phyloP scores from a whole-genome alignment of 2,113 vertebrate genomes.

The Carassius auratus region DNA sequence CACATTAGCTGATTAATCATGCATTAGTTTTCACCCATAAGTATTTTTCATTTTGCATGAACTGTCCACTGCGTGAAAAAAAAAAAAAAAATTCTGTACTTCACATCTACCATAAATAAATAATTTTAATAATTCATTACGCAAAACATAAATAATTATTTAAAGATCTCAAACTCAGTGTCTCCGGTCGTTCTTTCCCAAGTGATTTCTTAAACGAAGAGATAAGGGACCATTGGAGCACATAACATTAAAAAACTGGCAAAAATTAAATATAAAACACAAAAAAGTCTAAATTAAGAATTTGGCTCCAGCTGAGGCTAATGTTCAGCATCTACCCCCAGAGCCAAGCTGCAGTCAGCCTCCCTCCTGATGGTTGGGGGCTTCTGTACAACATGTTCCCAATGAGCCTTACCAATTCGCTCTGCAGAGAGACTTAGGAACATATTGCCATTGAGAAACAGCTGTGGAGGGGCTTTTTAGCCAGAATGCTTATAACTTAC shows the following conservation, averaged over 20 bases:
- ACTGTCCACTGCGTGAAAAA: not conserved
- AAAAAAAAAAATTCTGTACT: not conserved
- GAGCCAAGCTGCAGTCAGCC: not conserved
- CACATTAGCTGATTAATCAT: constrained; percentile 72
- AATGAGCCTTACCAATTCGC: not conserved
- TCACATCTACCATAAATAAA: not conserved
- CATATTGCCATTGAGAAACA: constrained; percentile 16
- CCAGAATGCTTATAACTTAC: not conserved
- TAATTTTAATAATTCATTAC: not conserved
- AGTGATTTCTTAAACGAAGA: not conserved
- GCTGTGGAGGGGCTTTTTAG: not conserved
- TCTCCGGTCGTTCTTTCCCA: not conserved
- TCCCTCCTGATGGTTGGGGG: not conserved
- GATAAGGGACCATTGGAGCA: not conserved
- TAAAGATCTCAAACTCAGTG: not conserved
- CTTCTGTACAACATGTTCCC: constrained; percentile 31
- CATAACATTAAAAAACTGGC: not conserved
- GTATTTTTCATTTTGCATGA: constrained; percentile 2
- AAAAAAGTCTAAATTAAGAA: constrained; percentile 17
- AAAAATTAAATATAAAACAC: not conserved
- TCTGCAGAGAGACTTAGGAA: not conserved
- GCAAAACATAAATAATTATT: not conserved
- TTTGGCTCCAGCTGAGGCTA: not conserved
- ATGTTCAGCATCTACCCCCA: constrained; percentile 9
- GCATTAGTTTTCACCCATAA: constrained; percentile 46